Evolutionary conservation across 92 coral and sea anemone genomes (phyloP), one percentile per base, ranked within the genome.

Genomic region (Heliopora coerulea): DNA sequence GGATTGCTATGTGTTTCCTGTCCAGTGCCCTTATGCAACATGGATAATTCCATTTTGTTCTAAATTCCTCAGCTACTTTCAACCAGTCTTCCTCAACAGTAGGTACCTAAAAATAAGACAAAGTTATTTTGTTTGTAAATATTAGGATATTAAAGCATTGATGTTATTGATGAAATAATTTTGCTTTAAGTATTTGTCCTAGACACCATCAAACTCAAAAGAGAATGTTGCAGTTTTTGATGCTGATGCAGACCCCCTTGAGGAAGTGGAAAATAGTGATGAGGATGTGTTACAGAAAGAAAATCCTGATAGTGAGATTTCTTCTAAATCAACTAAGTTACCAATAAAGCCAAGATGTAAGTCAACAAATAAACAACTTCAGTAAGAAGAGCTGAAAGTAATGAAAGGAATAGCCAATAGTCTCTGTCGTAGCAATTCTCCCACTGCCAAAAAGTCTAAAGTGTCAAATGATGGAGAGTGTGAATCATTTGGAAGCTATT

Each of bases 1-100:
- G 68, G n/a, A 84, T 61, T 4, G 89, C 83, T 12, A 85, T 68
- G 54, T 85, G 85, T 37, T 84, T 84, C 8, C 84, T 84, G 31
- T 84, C 88, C 11, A 84, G 20, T 61, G 84, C 84, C 2, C 88
- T 79, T 0, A 85, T 68, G 37, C 80, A 75, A 25, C 59, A 54
- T 9, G 82, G 82, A 25, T 78, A 78, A 26, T 78, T 78, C 82
- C 82, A 78, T 49, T 54, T 63, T 31, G 9, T 58, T 18, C 25
- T 40, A 25, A 66, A 66, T 24, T 66, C 74, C 0, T 29, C 14
- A 6, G 75, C 75, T 9, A 78, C 35, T 15, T 63, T 21, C 17
- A 20, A 37, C 82, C 75, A 78, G 3, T 78, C 74, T 6, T 30
- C 20, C 29, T 24, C 24, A 23, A n/a, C 5, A 4, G 58, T 4